Evolutionary conservation across 1,140 invertebrate species (phyloP).

Genomic region (Ectropis grisescens): DNA sequence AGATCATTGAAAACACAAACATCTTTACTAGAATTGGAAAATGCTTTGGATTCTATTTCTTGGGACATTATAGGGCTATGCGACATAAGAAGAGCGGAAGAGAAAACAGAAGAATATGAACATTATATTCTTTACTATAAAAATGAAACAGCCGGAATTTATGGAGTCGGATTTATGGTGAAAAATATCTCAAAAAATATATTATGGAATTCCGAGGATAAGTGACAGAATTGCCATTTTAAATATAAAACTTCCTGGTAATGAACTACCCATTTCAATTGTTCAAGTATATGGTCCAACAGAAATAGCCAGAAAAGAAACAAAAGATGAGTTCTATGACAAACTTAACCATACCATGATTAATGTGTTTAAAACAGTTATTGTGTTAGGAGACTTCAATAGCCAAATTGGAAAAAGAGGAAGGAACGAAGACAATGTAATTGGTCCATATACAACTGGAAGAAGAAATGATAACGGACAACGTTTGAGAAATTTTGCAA

Average conservation of each 20-base stretch:
- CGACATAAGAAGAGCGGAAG: constrained; percentile 3
- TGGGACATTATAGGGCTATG: constrained; percentile 5
- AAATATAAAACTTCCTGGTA: constrained; percentile 13
- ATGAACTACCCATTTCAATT: constrained; percentile 14
- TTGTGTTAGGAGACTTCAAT: constrained; percentile 24
- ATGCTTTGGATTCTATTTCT: not conserved
- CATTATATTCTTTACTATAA: constrained; percentile 13
- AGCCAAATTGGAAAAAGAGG: constrained; percentile 13
- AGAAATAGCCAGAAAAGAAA: constrained; percentile 15
- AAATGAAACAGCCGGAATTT: constrained; percentile 9
- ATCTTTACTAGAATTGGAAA: constrained; percentile 2
- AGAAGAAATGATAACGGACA: constrained; percentile 22
- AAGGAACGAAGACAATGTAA: constrained; percentile 13
- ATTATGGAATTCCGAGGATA: constrained; percentile 15
- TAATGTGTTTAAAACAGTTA: constrained; percentile 8
- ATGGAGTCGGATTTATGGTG: constrained; percentile 14
- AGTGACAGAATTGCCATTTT: constrained; percentile 17
- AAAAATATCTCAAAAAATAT: constrained; percentile 18
- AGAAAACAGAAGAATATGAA: constrained; percentile 12
- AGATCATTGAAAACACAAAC: constrained; percentile 4
- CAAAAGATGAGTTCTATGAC: constrained; percentile 16
- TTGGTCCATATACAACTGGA: constrained; percentile 14
- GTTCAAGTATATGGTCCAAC: constrained; percentile 23
- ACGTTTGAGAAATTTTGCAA: constrained; percentile 17
- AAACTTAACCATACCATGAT: constrained; percentile 10